These are phyloP conservation scores for Imbricaverruca yamaguchii DNA, from an alignment of 2,888 invertebrate genomes.

Conservation along the genomic window DNA sequence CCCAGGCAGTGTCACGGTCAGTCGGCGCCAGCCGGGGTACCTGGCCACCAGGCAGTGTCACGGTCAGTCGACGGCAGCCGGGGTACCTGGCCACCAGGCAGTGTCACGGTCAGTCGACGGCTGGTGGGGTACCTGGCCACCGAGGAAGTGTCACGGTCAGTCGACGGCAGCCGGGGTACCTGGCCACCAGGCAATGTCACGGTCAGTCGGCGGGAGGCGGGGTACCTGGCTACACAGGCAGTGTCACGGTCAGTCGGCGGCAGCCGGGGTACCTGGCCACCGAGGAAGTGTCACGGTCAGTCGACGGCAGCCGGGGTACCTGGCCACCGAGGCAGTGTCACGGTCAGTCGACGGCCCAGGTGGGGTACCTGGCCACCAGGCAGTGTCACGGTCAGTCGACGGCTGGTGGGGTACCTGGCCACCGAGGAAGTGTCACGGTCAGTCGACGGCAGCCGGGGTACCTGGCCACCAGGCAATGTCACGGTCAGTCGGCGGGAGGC, in stretches of 20 bases:
- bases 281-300: too few relatives aligned
- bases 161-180: conserved; percentile 43
- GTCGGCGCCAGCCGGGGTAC: conserved; percentile 42
- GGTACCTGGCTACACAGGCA: conserved; percentile 36
- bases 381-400: conserved; percentile 34
- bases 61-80: conserved; percentile 39
- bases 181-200: conserved; percentile 23
- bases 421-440: too few relatives aligned
- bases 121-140: conserved; percentile 38
- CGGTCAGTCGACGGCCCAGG: conserved; percentile 39
- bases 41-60: conserved; percentile 24
- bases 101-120: conserved; percentile 35
- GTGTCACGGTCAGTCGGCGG: conserved; percentile 38
- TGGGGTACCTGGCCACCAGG: conserved; percentile 37
- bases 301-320: conserved; percentile 43
- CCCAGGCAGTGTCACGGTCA: too few relatives aligned
- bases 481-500: too few relatives aligned
- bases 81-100: conserved; percentile 36
- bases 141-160: too few relatives aligned
- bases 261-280: conserved; percentile 39
- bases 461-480: too few relatives aligned
- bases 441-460: conserved; percentile 45
- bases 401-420: conserved; percentile 41
- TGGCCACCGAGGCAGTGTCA: conserved; percentile 23
- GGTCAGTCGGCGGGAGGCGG: conserved; percentile 38